These are phyloP conservation scores for Brenthis daphne DNA, from an alignment of 2,888 invertebrate genomes.

Conservation along the genomic window DNA sequence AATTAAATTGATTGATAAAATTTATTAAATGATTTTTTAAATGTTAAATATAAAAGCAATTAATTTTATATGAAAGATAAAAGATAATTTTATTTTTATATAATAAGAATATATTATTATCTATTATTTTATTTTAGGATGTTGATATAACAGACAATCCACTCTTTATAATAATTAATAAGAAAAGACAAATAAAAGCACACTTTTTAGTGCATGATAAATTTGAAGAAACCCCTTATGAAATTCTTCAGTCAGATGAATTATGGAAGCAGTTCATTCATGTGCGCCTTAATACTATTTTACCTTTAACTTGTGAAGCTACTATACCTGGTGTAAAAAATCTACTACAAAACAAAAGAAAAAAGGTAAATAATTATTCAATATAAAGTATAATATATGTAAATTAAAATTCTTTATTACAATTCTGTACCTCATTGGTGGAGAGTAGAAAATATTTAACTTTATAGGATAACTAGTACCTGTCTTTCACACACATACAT, in stretches of 20 bases:
- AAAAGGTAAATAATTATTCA: constrained; percentile 75
- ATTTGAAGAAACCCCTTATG: constrained; percentile 85
- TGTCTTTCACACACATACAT: no score
- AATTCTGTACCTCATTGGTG: no score
- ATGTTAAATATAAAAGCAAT: neutral
- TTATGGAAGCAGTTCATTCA: constrained; percentile 87
- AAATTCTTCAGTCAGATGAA: constrained; percentile 83
- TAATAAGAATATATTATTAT: neutral
- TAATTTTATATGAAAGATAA: neutral
- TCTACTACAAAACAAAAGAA: constrained; percentile 84
- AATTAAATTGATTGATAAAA: neutral
- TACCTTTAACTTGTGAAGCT: constrained; percentile 85
- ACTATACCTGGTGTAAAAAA: constrained; percentile 82
- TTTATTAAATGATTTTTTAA: neutral
- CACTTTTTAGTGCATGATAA: constrained; percentile 88
- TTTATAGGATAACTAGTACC: no score
- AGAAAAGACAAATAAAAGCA: constrained; percentile 81
- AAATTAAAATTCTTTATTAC: neutral
- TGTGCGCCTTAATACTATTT: constrained; percentile 84
- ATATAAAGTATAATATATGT: neutral
- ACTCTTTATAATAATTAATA: constrained; percentile 83
- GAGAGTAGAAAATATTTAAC: no score
- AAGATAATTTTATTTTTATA: neutral
- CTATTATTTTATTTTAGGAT: constrained; percentile 65
- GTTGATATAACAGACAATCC: constrained; percentile 92